These are phyloP conservation scores for Sitobion miscanthi DNA, from an alignment of 1,140 invertebrate species.

Conservation along the genomic window DNA sequence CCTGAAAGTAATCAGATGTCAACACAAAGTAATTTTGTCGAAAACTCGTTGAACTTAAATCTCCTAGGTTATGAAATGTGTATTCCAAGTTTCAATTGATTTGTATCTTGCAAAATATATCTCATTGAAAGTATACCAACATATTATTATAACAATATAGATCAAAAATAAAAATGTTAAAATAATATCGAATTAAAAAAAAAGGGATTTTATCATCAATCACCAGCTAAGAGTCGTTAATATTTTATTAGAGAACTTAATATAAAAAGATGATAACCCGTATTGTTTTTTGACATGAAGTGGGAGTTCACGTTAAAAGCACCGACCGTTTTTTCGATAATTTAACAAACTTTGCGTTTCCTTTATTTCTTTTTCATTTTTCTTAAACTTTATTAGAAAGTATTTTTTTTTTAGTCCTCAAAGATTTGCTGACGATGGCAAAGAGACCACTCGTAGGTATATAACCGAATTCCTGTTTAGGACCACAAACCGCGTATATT, in stretches of 20 bases:
- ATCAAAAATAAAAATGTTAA: neutral
- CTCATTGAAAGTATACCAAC: neutral
- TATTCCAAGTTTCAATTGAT: neutral
- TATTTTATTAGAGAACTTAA: constrained; percentile 3
- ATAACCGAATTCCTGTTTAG: neutral
- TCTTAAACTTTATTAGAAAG: neutral
- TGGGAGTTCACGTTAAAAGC: neutral
- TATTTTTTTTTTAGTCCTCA: neutral
- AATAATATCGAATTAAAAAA: neutral
- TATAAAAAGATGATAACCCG: neutral
- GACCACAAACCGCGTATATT: neutral
- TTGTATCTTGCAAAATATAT: neutral
- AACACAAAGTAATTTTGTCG: neutral
- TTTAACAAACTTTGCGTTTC: constrained; percentile 39
- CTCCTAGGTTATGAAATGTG: neutral
- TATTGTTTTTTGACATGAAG: constrained; percentile 2
- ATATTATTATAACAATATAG: neutral
- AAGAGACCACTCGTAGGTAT: neutral
- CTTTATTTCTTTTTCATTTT: neutral
- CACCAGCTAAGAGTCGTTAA: constrained; percentile 29
- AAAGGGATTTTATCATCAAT: constrained; percentile 44
- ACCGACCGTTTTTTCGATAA: neutral
- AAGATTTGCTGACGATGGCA: constrained; percentile 7
- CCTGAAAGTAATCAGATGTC: too few relatives aligned
- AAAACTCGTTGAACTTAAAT: neutral